Conservation (phyloP, 2,113 vertebrate genomes). For the Neofelis nebulosa region DNA sequence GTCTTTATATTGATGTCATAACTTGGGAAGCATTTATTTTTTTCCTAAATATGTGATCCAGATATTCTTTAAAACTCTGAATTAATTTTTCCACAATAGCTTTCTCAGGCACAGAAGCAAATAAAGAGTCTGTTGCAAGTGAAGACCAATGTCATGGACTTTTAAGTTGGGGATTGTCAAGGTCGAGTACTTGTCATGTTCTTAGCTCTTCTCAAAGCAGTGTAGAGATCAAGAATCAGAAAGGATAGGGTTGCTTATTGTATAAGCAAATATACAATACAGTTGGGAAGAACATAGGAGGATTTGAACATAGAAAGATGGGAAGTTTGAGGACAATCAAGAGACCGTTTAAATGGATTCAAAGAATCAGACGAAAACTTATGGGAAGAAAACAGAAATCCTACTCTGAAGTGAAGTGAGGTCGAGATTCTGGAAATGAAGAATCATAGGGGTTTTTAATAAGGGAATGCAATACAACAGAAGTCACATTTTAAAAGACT, state of each 20-base stretch:
- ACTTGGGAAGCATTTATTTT: not conserved
- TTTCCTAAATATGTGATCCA: not conserved
- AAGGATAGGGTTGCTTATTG: not conserved
- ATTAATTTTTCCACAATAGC: not conserved
- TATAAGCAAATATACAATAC: not conserved
- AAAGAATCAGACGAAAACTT: not conserved
- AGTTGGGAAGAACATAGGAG: not conserved
- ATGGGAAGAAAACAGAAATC: not conserved
- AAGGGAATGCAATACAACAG: rapidly evolving
- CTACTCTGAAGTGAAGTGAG: not conserved
- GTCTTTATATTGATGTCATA: not conserved
- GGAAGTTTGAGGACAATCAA: not conserved
- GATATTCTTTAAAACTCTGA: not conserved
- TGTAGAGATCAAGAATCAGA: not conserved
- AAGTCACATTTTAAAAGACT: not conserved
- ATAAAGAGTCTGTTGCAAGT: not conserved
- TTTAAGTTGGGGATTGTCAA: not conserved
- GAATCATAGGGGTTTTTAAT: not conserved
- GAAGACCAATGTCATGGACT: not conserved
- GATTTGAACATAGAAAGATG: not conserved
- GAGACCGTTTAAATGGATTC: not conserved
- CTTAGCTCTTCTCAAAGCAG: not conserved
- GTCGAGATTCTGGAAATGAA: conserved; percentile 6
- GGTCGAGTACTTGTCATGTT: not conserved
- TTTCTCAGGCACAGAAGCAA: not conserved